Conservation (phyloP, 1,140 invertebrate species). For the Lepeophtheirus salmonis region DNA sequence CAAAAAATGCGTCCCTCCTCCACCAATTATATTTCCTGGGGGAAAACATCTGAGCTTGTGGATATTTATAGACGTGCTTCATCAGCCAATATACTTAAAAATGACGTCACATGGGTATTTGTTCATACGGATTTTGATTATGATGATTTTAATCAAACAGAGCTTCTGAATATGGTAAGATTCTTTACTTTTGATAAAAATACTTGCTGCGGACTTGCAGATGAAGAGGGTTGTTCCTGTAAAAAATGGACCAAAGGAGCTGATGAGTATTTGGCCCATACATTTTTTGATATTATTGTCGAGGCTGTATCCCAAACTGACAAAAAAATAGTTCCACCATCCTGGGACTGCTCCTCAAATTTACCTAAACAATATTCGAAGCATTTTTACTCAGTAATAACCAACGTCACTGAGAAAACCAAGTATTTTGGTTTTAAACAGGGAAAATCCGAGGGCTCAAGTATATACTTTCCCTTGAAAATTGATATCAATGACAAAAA, state of each 20-base stretch:
- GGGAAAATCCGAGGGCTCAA: background rate
- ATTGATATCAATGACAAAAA: background rate
- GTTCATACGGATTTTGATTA: conserved; percentile 2
- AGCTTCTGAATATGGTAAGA: background rate
- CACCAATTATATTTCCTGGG: conserved; percentile 11
- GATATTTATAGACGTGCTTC: background rate
- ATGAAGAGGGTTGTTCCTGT: background rate
- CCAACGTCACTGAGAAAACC: background rate
- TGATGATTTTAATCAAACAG: background rate
- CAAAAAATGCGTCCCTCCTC: conserved; percentile 1
- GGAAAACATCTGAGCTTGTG: background rate
- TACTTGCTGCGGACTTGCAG: background rate
- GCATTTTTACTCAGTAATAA: background rate
- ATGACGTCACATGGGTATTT: conserved; percentile 6
- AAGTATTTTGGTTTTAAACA: background rate
- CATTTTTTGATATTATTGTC: background rate
- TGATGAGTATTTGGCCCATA: background rate
- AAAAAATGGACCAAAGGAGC: background rate
- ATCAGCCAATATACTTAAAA: background rate
- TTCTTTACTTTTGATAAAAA: background rate
- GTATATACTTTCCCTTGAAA: too few species aligned
- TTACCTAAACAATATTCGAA: background rate
- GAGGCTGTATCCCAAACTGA: background rate
- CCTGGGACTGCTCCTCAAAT: background rate
- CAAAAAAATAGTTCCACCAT: background rate